Evolutionary conservation across 2,888 invertebrate species (phyloP).

Genomic region (Drosophila neonasuta): DNA sequence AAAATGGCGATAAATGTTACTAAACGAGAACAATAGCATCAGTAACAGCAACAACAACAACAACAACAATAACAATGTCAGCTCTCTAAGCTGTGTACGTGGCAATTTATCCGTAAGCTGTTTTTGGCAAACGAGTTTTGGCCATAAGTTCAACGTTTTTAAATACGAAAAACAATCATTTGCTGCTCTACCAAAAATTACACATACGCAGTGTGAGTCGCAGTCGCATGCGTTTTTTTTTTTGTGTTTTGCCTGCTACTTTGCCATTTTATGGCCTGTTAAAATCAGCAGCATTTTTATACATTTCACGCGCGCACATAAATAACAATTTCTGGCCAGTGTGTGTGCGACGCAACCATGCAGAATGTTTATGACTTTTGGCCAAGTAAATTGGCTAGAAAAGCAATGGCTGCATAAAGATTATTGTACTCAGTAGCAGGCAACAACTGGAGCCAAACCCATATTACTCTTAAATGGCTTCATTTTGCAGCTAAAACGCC

Average conservation of each 20-base stretch:
- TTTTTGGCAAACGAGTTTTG: conserved; percentile 17
- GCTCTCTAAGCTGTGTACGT: conserved; percentile 43
- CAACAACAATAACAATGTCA: conserved; percentile 29
- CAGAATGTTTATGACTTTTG: conserved; percentile 62
- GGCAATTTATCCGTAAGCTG: conserved; percentile 45
- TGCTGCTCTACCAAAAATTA: conserved; percentile 43
- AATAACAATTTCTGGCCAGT: conserved; percentile 66
- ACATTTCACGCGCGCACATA: conserved; percentile 75
- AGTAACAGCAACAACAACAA: conserved; percentile 33
- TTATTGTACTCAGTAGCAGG: conserved; percentile 32
- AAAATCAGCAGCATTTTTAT: conserved; percentile 65
- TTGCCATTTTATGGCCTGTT: conserved; percentile 63
- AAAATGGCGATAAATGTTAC: conserved; percentile 77
- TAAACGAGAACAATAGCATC: conserved; percentile 64
- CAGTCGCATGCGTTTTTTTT: neutral
- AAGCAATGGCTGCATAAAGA: conserved; percentile 49
- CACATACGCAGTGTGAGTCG: conserved; percentile 56
- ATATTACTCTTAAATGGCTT: conserved; percentile 65
- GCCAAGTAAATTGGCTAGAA: conserved; percentile 63
- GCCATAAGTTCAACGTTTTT: conserved; percentile 56
- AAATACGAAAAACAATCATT: conserved; percentile 61
- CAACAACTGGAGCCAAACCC: conserved; percentile 17
- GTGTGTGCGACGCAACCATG: conserved; percentile 42
- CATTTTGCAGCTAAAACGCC: conserved; percentile 61
- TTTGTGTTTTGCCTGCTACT: neutral